Percentiles rank a stretch among this genome's conserved stretches.
These are phyloP conservation scores for Dryococelus australis DNA, from an alignment of 2,888 invertebrate genomes.

Conservation along the genomic window DNA sequence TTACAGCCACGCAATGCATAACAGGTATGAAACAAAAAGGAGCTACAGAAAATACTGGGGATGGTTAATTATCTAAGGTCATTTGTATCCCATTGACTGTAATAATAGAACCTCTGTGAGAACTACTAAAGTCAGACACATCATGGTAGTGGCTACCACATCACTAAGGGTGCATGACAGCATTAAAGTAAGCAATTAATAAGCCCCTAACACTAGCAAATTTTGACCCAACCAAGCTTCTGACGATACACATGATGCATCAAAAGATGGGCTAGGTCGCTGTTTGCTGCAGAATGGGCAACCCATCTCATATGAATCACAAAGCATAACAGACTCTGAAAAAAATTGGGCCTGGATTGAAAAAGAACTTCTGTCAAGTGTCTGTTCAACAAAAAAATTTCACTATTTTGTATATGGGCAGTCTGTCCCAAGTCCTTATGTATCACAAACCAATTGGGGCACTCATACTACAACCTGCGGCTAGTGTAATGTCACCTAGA, in stretches of 20 bases:
- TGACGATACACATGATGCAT: slow-evolving; percentile 46
- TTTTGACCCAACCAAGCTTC: slow-evolving; percentile 36
- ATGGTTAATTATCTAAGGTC: slow-evolving; percentile 33
- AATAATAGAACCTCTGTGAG: slow-evolving; percentile 35
- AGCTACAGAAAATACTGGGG: slow-evolving; percentile 28
- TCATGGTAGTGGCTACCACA: background rate
- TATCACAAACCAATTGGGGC: slow-evolving; percentile 32
- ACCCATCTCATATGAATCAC: slow-evolving; percentile 54
- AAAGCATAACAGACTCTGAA: slow-evolving; percentile 50
- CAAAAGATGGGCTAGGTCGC: background rate
- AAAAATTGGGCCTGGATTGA: slow-evolving; percentile 52
- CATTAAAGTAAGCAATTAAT: slow-evolving; percentile 20
- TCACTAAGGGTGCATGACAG: slow-evolving; percentile 12
- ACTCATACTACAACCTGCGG: background rate
- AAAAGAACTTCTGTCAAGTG: slow-evolving; percentile 45
- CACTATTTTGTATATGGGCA: background rate
- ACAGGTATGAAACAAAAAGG: background rate
- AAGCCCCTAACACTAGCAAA: slow-evolving; percentile 39
- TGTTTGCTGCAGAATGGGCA: slow-evolving; percentile 48
- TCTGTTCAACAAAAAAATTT: slow-evolving; percentile 22
- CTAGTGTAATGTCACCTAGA: background rate
- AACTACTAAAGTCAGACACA: slow-evolving; percentile 12
- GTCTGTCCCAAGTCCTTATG: slow-evolving; percentile 27
- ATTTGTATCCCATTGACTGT: slow-evolving; percentile 29
- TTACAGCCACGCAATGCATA: slow-evolving; percentile 9